Conservation (phyloP, 2,888 invertebrate genomes). For the Epinotia nisella region DNA sequence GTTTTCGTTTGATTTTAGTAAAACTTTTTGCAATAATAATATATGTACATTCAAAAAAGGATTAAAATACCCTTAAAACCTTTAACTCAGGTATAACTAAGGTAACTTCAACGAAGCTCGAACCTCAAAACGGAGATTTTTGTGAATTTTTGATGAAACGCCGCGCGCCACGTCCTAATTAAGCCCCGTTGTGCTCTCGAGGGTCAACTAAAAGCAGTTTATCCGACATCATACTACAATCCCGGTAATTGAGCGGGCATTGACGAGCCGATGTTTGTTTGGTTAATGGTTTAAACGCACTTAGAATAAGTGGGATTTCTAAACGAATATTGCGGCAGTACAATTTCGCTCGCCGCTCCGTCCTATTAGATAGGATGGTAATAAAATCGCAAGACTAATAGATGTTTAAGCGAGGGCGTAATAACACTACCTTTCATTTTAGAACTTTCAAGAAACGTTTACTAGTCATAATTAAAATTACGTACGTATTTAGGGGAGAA, state of each 20-base stretch:
- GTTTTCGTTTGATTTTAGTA: no score
- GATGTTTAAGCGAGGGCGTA: conserved; percentile 30
- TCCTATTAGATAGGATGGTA: conserved; percentile 37
- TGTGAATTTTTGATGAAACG: conserved; percentile 9
- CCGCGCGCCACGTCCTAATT: conserved; percentile 9
- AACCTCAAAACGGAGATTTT: conserved; percentile 4
- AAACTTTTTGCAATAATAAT: no score
- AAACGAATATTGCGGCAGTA: conserved; percentile 41
- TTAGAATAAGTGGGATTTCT: conserved; percentile 44
- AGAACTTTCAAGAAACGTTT: conserved; percentile 5
- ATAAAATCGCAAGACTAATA: conserved; percentile 41
- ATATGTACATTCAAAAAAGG: no score
- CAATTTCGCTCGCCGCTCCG: conserved; percentile 30
- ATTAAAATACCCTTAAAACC: no score
- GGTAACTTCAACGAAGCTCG: background rate
- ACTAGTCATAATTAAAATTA: conserved; percentile 8
- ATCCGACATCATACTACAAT: conserved; percentile 46
- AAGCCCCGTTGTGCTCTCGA: conserved; percentile 17
- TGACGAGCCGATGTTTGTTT: conserved; percentile 45
- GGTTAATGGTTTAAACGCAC: conserved; percentile 43
- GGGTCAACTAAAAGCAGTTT: conserved; percentile 39
- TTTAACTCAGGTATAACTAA: background rate
- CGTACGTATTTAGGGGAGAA: background rate
- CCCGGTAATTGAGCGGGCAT: conserved; percentile 48
- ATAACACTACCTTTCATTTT: conserved; percentile 17